Conservation (phyloP, 2,888 invertebrate genomes). For the Proisotoma minuta region DNA sequence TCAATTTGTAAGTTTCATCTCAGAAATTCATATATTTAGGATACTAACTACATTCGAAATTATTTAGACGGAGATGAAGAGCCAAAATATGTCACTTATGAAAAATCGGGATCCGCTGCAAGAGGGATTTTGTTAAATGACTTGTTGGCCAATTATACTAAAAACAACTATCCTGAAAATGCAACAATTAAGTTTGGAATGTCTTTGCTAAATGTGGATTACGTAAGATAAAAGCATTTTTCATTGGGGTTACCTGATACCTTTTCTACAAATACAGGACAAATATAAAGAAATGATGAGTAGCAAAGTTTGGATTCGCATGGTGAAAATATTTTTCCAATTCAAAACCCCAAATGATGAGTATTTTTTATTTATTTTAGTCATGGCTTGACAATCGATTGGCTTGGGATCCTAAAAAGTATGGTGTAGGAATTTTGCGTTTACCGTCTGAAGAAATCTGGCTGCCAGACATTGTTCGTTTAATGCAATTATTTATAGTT, state of each 20-base stretch:
- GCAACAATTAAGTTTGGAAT: not conserved
- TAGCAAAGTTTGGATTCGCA: too few species aligned
- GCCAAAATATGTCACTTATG: not conserved
- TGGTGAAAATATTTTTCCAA: too few species aligned
- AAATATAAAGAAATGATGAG: too few species aligned
- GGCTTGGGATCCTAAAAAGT: conserved; percentile 26
- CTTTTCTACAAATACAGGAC: too few species aligned
- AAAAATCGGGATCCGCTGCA: not conserved
- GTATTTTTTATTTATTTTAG: not conserved
- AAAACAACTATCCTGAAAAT: not conserved
- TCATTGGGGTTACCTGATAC: too few species aligned
- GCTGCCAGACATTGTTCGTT: conserved; percentile 36
- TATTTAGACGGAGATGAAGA: too few species aligned
- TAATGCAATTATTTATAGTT: too few species aligned
- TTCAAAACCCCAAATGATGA: too few species aligned
- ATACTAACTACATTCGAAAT: too few species aligned
- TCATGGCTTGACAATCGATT: conserved; percentile 37
- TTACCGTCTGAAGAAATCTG: conserved; percentile 30
- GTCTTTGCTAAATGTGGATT: not conserved
- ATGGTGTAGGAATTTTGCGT: conserved; percentile 25
- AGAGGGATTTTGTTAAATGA: not conserved
- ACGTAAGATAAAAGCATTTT: not conserved
- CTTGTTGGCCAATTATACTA: not conserved
- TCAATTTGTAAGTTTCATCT: too few species aligned
- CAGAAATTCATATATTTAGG: too few species aligned